Conservation (phyloP, 2,113 vertebrate species). For the Myotis davidii region DNA sequence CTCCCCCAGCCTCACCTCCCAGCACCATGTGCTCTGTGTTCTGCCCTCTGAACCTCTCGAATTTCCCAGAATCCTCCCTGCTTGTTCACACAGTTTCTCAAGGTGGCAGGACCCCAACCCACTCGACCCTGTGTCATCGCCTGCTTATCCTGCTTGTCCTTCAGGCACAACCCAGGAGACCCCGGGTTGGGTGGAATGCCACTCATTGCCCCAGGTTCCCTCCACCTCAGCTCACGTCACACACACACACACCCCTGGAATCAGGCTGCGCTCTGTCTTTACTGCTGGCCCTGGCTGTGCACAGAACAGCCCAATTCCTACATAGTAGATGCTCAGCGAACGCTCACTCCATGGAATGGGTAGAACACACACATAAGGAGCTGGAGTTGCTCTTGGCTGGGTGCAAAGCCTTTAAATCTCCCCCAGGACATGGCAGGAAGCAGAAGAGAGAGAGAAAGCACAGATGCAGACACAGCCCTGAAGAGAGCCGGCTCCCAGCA, state of each 20-base stretch:
- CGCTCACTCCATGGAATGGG: rapidly evolving
- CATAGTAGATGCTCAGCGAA: background rate
- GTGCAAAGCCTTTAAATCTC: rapidly evolving
- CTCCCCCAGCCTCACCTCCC: background rate
- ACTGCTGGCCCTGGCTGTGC: background rate
- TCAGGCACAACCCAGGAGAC: rapidly evolving
- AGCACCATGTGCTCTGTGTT: rapidly evolving
- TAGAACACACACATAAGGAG: background rate
- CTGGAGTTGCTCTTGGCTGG: background rate
- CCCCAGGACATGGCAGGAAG: background rate
- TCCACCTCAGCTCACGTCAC: background rate
- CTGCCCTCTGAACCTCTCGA: rapidly evolving
- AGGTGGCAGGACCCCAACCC: background rate
- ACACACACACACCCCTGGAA: rapidly evolving
- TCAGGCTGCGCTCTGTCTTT: background rate
- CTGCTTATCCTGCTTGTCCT: background rate
- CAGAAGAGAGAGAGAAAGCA: background rate
- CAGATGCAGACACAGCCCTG: rapidly evolving
- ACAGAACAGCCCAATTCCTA: background rate
- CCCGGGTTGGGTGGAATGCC: background rate
- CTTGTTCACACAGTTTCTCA: background rate
- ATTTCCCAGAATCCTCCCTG: background rate
- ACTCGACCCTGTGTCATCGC: rapidly evolving
- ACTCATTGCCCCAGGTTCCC: rapidly evolving
- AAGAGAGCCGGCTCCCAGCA: background rate